A percentile compares a stretch with the other conserved stretches of the same genome.
These are phyloP conservation scores for Lumbricus terrestris DNA, from an alignment of 2,888 invertebrate genomes.

Conservation along the genomic window DNA sequence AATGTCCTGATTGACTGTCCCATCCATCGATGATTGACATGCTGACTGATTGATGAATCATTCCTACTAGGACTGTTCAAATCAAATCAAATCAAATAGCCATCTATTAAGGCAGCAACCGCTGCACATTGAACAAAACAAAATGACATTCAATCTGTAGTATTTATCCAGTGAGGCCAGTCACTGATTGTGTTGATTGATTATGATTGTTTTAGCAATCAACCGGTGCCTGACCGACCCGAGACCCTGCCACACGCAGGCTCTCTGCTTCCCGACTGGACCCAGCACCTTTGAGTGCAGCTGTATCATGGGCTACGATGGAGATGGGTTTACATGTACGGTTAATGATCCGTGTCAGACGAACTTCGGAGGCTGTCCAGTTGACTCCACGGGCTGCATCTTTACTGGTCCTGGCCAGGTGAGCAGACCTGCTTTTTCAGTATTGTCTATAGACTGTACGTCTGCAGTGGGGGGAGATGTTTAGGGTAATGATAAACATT, in stretches of 20 bases:
- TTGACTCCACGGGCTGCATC: conserved; percentile 43
- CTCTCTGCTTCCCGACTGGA: conserved; percentile 41
- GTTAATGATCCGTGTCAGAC: conserved; percentile 49
- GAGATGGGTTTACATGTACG: conserved; percentile 48
- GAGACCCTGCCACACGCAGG: conserved; percentile 41
- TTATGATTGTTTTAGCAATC: no score
- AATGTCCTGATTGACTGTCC: neutral
- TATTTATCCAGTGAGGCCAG: neutral
- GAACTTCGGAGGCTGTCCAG: conserved; percentile 47
- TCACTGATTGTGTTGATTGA: neutral
- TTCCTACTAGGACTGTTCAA: no score
- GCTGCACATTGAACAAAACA: no score
- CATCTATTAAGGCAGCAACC: no score
- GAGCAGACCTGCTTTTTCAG: neutral
- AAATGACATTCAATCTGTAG: no score
- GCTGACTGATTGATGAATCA: neutral
- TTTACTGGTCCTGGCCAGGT: conserved; percentile 47
- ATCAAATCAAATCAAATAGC: no score
- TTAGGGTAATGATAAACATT: no score
- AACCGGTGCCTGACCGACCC: conserved; percentile 31
- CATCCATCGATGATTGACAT: neutral
- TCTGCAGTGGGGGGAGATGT: no score
- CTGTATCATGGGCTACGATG: conserved; percentile 45
- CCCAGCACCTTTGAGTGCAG: conserved; percentile 42
- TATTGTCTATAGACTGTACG: neutral